These are phyloP conservation scores for Nothobranchius furzeri DNA, from an alignment of 2,113 vertebrate genomes.

Conservation along the genomic window DNA sequence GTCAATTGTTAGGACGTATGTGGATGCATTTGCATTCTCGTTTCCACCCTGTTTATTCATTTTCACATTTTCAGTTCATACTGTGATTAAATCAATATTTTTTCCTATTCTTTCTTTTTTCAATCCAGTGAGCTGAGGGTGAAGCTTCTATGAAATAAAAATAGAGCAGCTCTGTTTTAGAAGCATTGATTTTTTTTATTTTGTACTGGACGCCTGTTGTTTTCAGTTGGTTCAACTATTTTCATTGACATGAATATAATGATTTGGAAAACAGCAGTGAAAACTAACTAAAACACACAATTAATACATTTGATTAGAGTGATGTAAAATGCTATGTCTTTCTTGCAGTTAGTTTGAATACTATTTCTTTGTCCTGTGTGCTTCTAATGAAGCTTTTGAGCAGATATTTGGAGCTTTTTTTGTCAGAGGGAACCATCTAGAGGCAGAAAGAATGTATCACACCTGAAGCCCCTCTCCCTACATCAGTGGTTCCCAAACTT, in stretches of 20 bases:
- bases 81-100: slow-evolving; percentile 33
- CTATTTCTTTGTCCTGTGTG: neutral
- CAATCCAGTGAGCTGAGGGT: slow-evolving; percentile 14
- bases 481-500: too few species aligned
- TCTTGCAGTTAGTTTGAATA: neutral
- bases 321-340: neutral
- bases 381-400: neutral
- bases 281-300: neutral
- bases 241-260: neutral
- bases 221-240: neutral
- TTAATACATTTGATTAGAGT: neutral
- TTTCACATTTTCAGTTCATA: slow-evolving; percentile 32
- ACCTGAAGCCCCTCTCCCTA: too few species aligned
- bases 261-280: neutral
- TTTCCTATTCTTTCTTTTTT: neutral
- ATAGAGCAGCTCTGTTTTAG: slow-evolving; percentile 21
- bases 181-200: slow-evolving; percentile 6
- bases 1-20: slow-evolving; percentile 26
- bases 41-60: slow-evolving; percentile 35
- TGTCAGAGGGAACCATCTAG: too few species aligned
- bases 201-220: slow-evolving; percentile 1
- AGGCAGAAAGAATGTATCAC: too few species aligned
- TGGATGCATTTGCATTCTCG: slow-evolving; percentile 24
- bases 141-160: slow-evolving; percentile 23
- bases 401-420: too few species aligned